Base-by-base conservation (phyloP, 1,140 invertebrate species). In the Macrobrachium nipponense region DNA sequence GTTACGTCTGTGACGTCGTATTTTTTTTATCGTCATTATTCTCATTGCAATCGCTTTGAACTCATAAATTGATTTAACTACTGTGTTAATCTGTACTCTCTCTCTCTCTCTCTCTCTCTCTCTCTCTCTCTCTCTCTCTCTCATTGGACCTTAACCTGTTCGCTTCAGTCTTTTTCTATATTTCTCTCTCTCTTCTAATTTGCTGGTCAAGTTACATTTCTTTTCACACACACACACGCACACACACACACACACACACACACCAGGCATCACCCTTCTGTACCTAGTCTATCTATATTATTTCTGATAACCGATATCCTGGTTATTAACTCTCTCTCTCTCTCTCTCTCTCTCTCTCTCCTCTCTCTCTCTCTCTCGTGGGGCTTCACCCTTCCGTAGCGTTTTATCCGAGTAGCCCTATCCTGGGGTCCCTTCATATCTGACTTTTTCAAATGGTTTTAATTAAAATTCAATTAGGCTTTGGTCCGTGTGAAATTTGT, bases 381-480 rank as follows among this genome's bases (percentile, higher is more conserved):
- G 27, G 58, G 27, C 44, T n/a, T 76, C 27, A 36, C 27, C 27
- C 27, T 36, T 36, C 27, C 27, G 27, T 36, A 36, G 27, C 27
- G 27, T 36, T 36, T 36, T 36, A 36, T 36, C 27, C 27, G 27
- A 36, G 27, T 36, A 36, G 27, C 27, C 27, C 27, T 36, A 36
- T 36, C 27, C 27, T 36, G 14, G 60, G 73, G 75, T 66, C 82
- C 82, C 44, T 79, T 61, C 82, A 79, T 85, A 85, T 85, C 75
- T 85, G 82, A 85, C 82, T 85, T 85, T 85, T 85, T 85, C 76
- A 85, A 85, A 85, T 85, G 82, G 82, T 78, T 85, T 85, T 85
- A 85, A 85, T 85, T 78, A 79, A 85, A 78, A 85, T 85, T 85
- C 82, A 85, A 85, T 85, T 85, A 85, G 75, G 75, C 82, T 85